phyloP scores from a whole-genome alignment of 37 sponge, comb jelly and placozoan species.

The Beroe ovata region DNA sequence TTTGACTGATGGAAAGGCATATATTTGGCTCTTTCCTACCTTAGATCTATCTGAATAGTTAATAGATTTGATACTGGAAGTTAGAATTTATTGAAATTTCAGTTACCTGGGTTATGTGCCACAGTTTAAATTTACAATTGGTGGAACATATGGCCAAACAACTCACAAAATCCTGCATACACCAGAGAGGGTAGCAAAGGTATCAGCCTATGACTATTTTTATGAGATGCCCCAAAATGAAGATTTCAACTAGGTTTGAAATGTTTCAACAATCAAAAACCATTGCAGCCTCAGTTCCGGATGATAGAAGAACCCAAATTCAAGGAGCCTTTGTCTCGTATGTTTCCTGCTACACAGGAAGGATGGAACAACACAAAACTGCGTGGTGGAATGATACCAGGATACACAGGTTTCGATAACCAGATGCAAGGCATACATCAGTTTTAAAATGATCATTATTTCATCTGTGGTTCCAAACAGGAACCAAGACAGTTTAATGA shows the following conservation, averaged over 20 bases:
- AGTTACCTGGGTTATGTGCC: conserved; percentile 64
- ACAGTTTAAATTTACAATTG: conserved; percentile 63
- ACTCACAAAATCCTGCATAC: conserved; percentile 31
- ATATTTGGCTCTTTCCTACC: too few relatives aligned
- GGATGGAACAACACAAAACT: conserved; percentile 63
- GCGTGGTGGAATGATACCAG: conserved; percentile 23
- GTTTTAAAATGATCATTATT: too few relatives aligned
- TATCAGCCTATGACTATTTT: too few relatives aligned
- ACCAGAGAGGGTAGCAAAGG: not conserved
- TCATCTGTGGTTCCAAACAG: too few relatives aligned
- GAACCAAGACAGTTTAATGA: too few relatives aligned
- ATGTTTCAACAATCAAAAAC: too few relatives aligned
- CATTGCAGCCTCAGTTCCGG: conserved; percentile 3
- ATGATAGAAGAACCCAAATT: conserved; percentile 5
- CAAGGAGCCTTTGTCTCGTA: conserved; percentile 2
- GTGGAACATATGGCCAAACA: conserved; percentile 42
- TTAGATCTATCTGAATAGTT: too few relatives aligned
- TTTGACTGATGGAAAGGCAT: too few relatives aligned
- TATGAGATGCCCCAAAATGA: too few relatives aligned
- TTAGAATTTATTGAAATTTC: conserved; percentile 3
- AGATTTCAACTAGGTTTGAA: too few relatives aligned
- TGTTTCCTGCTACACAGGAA: not conserved
- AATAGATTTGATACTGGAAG: not conserved
- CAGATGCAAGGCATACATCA: too few relatives aligned
- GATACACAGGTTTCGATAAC: conserved; percentile 29